A percentile compares a stretch with the other conserved stretches of the same genome.
Conservation (phyloP, 2,797 vertebrate species). For the Rhabdomys pumilio region DNA sequence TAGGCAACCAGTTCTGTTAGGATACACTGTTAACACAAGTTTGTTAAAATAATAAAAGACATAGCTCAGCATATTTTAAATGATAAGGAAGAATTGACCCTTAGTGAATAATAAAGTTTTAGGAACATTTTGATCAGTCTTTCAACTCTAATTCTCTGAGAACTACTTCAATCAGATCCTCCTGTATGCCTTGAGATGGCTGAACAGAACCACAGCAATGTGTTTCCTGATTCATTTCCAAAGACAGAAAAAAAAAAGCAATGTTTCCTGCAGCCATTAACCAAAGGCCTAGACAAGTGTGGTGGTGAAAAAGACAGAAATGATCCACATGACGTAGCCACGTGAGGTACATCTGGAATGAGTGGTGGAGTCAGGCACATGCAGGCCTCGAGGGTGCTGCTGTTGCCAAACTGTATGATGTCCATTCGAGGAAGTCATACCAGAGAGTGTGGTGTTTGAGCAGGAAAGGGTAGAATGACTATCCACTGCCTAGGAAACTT, state of each 20-base stretch:
- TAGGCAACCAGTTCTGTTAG: neutral
- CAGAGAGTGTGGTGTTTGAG: neutral
- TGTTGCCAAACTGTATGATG: neutral
- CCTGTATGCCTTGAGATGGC: neutral
- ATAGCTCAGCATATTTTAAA: neutral
- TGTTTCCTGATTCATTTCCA: neutral
- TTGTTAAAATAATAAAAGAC: neutral
- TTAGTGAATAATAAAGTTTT: neutral
- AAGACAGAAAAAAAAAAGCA: neutral
- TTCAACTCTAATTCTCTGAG: constrained; percentile 3
- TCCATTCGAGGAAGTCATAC: neutral
- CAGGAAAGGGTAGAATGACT: neutral
- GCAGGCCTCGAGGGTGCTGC: neutral
- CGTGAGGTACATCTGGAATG: neutral
- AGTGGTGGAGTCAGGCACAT: neutral
- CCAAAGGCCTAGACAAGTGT: neutral
- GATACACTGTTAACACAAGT: neutral
- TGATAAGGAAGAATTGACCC: neutral
- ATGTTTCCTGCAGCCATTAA: neutral
- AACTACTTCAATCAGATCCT: neutral
- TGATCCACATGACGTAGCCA: neutral
- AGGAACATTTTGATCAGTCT: neutral
- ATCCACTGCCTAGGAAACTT: neutral
- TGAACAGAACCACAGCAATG: neutral
- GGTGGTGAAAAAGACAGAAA: neutral